phyloP scores from a whole-genome alignment of 2,888 invertebrate genomes.

The Chrysopilus asiliformis region DNA sequence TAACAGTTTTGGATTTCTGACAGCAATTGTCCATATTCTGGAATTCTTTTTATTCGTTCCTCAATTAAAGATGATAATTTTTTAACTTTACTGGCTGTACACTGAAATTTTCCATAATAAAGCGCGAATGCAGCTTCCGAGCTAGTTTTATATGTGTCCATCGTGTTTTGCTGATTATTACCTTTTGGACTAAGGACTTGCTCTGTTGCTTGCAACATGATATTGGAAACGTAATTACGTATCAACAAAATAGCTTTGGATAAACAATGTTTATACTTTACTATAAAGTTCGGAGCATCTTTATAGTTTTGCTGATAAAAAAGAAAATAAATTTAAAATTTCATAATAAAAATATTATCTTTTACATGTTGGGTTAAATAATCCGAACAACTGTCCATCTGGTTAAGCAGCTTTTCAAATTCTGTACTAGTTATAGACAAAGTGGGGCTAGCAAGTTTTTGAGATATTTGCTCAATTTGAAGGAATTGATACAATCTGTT shows the following conservation, averaged over 20 bases:
- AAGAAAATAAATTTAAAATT: not conserved
- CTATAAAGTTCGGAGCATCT: slow-evolving; percentile 45
- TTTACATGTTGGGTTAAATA: slow-evolving; percentile 73
- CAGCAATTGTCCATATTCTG: slow-evolving; percentile 60
- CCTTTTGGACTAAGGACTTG: slow-evolving; percentile 46
- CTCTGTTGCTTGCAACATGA: slow-evolving; percentile 66
- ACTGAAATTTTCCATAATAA: slow-evolving; percentile 92
- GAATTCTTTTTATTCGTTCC: slow-evolving; percentile 52
- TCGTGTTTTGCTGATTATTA: no score
- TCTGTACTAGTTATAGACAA: slow-evolving; percentile 71
- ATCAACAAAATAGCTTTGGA: slow-evolving; percentile 67
- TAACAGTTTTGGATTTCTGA: slow-evolving; percentile 74
- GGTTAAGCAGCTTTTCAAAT: slow-evolving; percentile 66
- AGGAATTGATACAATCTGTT: slow-evolving; percentile 73
- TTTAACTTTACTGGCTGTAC: slow-evolving; percentile 74
- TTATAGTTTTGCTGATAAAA: slow-evolving; percentile 2
- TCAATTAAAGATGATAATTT: slow-evolving; percentile 74
- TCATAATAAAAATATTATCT: not conserved
- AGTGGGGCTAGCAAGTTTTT: slow-evolving; percentile 65
- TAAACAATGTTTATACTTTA: slow-evolving; percentile 75
- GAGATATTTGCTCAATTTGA: slow-evolving; percentile 67
- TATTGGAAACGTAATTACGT: slow-evolving; percentile 61
- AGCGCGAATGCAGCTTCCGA: slow-evolving; percentile 64
- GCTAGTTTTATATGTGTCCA: no score
- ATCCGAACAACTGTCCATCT: slow-evolving; percentile 74